Conservation (phyloP, 2,797 vertebrate species). For the Pseudochirops corinnae region DNA sequence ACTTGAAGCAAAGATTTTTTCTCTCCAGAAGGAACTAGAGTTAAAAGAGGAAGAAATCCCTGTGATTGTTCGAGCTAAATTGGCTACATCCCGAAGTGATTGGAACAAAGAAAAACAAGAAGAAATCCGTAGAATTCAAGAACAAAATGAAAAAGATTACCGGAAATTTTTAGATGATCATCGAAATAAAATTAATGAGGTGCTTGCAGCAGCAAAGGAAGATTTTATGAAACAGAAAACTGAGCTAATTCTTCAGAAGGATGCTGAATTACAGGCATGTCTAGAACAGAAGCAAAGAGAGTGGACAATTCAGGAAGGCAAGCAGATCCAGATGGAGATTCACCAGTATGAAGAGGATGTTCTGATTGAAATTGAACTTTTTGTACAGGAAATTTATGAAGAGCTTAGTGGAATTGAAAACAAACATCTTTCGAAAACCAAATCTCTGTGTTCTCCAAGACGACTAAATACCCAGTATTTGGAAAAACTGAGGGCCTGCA, state of each 20-base stretch:
- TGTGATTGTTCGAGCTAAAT: conserved; percentile 90
- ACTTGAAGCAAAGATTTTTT: conserved; percentile 88
- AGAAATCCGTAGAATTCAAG: conserved; percentile 90
- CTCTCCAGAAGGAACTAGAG: conserved; percentile 88
- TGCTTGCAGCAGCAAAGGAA: conserved; percentile 86
- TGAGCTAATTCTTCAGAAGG: conserved; percentile 89
- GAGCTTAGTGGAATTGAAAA: conserved; percentile 69
- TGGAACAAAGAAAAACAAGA: conserved; percentile 95
- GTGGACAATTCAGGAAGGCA: conserved; percentile 86
- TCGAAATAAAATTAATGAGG: conserved; percentile 86
- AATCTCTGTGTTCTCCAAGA: conserved; percentile 54
- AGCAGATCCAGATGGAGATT: conserved; percentile 82
- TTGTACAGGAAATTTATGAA: conserved; percentile 86
- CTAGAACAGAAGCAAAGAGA: conserved; percentile 86
- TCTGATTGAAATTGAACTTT: conserved; percentile 85
- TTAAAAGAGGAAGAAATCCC: conserved; percentile 88
- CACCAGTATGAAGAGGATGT: conserved; percentile 84
- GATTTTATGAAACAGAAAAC: conserved; percentile 87
- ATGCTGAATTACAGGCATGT: conserved; percentile 87
- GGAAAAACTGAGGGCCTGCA: conserved; percentile 84
- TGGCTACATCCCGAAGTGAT: conserved; percentile 90
- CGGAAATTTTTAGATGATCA: conserved; percentile 90
- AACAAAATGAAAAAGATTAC: conserved; percentile 89
- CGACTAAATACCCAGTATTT: conserved; percentile 73
- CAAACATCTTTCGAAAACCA: conserved; percentile 69